These are phyloP conservation scores for Ptychadena robeensis DNA, from an alignment of 2,797 vertebrate genomes.

Conservation along the genomic window DNA sequence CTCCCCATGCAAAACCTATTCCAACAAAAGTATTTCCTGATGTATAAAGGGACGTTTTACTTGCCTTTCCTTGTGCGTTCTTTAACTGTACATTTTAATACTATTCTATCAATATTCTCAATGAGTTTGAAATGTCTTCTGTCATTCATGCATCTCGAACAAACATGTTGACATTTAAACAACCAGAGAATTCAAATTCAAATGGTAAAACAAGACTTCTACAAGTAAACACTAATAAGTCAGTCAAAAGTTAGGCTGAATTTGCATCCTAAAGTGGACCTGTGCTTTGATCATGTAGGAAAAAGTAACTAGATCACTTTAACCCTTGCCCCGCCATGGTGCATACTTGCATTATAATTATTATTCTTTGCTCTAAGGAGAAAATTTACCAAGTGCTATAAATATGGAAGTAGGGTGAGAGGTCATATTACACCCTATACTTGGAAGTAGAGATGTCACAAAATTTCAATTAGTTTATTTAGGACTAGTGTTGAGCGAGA, in stretches of 20 bases:
- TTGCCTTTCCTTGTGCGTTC: constrained; percentile 13
- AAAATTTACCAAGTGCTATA: too few species aligned
- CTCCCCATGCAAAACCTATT: neutral
- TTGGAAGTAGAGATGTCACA: too few species aligned
- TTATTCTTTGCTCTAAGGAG: too few species aligned
- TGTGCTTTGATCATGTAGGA: neutral
- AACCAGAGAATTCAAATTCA: constrained; percentile 14
- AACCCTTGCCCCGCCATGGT: too few species aligned
- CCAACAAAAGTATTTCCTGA: neutral
- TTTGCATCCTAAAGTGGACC: constrained; percentile 7
- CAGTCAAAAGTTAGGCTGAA: neutral
- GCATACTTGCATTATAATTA: too few species aligned
- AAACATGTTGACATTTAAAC: constrained; percentile 42
- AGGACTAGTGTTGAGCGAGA: too few species aligned
- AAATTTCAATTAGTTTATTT: too few species aligned
- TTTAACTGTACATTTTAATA: constrained; percentile 30
- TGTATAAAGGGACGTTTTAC: neutral
- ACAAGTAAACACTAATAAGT: constrained; percentile 44
- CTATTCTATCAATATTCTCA: constrained; percentile 33
- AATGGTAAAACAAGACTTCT: constrained; percentile 33
- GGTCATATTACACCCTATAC: too few species aligned
- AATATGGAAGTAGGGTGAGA: too few species aligned
- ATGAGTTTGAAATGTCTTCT: constrained; percentile 30
- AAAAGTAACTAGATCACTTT: too few species aligned
- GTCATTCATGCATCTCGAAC: constrained; percentile 30